Evolutionary conservation across 2,888 invertebrate genomes (phyloP).

Genomic region (Aphodius sticticus): DNA sequence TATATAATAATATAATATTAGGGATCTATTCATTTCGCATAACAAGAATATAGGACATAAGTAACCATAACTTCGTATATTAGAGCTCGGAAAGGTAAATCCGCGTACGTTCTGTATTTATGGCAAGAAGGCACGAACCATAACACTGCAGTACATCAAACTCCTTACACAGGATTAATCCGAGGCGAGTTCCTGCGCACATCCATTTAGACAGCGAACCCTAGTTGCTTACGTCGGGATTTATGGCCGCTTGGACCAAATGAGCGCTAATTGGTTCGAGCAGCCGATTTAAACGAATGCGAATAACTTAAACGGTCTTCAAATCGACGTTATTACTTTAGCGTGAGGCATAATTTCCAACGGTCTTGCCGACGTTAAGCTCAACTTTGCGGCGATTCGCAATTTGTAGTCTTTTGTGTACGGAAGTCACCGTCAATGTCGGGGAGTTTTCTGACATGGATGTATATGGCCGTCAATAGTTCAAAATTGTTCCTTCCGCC

Average conservation of each 20-base stretch:
- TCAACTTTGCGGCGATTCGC: not conserved
- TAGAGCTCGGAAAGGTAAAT: not conserved
- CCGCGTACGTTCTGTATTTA: slow-evolving; percentile 4
- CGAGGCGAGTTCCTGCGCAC: not conserved
- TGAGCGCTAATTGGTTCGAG: slow-evolving; percentile 23
- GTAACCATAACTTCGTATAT: not conserved
- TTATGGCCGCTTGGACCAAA: slow-evolving; percentile 17
- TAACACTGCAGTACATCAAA: not conserved
- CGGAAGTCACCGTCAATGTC: not conserved
- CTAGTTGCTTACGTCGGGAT: slow-evolving; percentile 5
- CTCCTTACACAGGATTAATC: not conserved
- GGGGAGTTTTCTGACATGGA: not conserved
- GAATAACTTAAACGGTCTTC: not conserved
- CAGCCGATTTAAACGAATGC: slow-evolving; percentile 23
- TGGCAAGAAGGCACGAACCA: not conserved
- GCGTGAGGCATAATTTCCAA: not conserved
- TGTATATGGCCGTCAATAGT: not conserved
- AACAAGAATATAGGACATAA: not conserved
- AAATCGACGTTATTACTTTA: not conserved
- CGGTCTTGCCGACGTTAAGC: no score
- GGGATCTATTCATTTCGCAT: not conserved
- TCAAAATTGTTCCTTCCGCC: not conserved
- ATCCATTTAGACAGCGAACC: not conserved
- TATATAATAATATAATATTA: no score
- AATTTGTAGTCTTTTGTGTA: not conserved